phyloP scores from a whole-genome alignment of 53 echinoderm and acorn worm species.

The Holothuria scabra region DNA sequence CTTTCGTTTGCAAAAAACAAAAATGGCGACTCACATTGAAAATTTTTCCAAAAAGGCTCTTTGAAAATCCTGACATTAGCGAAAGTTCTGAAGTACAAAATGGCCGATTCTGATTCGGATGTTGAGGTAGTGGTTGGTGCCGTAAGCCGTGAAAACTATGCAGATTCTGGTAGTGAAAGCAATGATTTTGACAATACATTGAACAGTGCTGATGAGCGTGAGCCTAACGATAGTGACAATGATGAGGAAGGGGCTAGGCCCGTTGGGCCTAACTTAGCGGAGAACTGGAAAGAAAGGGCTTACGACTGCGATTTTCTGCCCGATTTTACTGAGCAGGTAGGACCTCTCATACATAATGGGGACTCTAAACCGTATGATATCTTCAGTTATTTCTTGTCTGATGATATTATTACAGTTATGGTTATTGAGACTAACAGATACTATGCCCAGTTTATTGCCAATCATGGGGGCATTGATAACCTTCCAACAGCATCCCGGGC shows the following conservation, averaged over 20 bases:
- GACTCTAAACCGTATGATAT: constrained; percentile 19
- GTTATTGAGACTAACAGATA: constrained; percentile 35
- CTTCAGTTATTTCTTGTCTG: constrained; percentile 17
- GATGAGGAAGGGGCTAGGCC: constrained; percentile 9
- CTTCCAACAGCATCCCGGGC: constrained; percentile 1
- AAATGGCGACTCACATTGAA: constrained; percentile 23
- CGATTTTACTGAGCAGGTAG: constrained; percentile 13
- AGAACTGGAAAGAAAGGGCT: constrained; percentile 9
- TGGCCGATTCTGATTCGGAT: constrained; percentile 16
- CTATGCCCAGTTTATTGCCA: constrained; percentile 5
- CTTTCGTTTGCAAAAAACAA: constrained; percentile 5
- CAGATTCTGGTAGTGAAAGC: constrained; percentile 31
- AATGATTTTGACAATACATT: constrained; percentile 1
- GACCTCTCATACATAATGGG: neutral
- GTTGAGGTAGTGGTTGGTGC: neutral
- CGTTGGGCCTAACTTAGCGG: neutral
- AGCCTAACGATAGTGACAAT: constrained; percentile 7
- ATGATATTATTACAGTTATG: constrained; percentile 20
- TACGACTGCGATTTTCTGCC: constrained; percentile 11
- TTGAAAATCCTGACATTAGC: neutral
- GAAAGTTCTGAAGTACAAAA: constrained; percentile 3
- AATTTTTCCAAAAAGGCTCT: neutral
- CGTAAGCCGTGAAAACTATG: neutral
- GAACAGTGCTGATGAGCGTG: constrained; percentile 10
- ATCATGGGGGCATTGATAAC: constrained; percentile 22